A percentile compares a stretch with the other conserved stretches of the same genome.
phyloP scores from a whole-genome alignment of 2,888 invertebrate genomes.

The Papilio gigon region DNA sequence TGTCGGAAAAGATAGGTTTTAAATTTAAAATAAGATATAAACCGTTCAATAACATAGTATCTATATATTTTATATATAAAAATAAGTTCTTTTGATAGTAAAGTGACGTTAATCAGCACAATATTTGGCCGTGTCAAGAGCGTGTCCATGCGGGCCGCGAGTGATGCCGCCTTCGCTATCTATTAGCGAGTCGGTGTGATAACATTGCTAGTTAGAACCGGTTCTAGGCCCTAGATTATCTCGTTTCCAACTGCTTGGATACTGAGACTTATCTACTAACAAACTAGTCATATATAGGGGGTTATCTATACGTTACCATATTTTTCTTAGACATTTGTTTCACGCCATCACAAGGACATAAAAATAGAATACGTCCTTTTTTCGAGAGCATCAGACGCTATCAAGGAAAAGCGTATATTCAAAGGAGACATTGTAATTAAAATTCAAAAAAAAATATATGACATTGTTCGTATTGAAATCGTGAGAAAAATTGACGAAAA shows the following conservation, averaged over 20 bases:
- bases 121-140: slow-evolving; percentile 46
- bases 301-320: too few species aligned
- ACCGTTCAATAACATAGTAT: too few species aligned
- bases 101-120: slow-evolving; percentile 51
- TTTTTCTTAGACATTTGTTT: too few species aligned
- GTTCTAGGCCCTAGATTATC: slow-evolving; percentile 55
- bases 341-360: too few species aligned
- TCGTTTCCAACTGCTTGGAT: neutral
- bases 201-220: slow-evolving; percentile 62
- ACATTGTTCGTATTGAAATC: too few species aligned
- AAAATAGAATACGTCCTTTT: too few species aligned
- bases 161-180: slow-evolving; percentile 70
- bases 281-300: neutral
- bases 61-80: slow-evolving; percentile 21
- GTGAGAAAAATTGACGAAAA: too few species aligned
- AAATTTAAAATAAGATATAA: neutral
- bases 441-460: too few species aligned
- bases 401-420: too few species aligned
- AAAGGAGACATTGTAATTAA: too few species aligned
- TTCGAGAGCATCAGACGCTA: too few species aligned
- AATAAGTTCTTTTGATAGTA: neutral
- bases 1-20: slow-evolving; percentile 43
- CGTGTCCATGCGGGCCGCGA: slow-evolving; percentile 64
- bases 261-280: neutral
- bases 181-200: slow-evolving; percentile 67